Evolutionary conservation across 2,797 vertebrate species (phyloP).

Genomic region (Crax fasciolata): DNA sequence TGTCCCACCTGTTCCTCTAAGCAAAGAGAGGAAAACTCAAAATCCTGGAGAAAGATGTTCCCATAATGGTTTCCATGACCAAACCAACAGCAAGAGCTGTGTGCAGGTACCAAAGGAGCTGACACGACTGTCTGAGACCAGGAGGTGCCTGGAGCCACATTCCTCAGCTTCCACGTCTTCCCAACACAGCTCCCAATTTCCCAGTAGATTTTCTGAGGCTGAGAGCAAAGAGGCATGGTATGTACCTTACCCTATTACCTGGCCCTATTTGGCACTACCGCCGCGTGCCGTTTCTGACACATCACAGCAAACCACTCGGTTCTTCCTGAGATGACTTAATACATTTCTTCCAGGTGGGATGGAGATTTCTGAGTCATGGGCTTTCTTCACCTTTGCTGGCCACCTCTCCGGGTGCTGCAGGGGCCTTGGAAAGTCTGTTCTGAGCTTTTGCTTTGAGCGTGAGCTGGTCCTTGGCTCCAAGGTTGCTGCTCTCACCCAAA

Average conservation of each 20-base stretch:
- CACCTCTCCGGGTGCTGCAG: not conserved
- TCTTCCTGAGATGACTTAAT: not conserved
- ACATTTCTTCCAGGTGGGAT: not conserved
- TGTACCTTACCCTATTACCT: not conserved
- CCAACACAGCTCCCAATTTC: accelerated
- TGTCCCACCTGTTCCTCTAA: not conserved
- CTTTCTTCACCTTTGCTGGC: not conserved
- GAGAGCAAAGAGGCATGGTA: accelerated
- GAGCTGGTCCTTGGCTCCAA: not conserved
- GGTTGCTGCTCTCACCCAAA: not conserved
- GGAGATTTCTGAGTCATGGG: not conserved
- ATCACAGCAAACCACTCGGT: not conserved
- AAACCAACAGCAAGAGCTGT: not conserved
- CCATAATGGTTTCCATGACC: not conserved
- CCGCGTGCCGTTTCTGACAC: accelerated
- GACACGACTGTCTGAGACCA: not conserved
- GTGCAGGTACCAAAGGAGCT: not conserved
- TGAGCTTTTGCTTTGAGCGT: not conserved
- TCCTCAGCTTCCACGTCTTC: not conserved
- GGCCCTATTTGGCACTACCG: accelerated
- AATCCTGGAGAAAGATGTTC: not conserved
- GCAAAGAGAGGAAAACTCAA: accelerated
- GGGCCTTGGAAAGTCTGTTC: not conserved
- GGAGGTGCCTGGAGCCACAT: too few species aligned
- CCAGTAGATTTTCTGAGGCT: not conserved